Evolutionary conservation across 1,140 invertebrate genomes (phyloP), one percentile per base, ranked within the genome.

Genomic region (Cylas formicarius): DNA sequence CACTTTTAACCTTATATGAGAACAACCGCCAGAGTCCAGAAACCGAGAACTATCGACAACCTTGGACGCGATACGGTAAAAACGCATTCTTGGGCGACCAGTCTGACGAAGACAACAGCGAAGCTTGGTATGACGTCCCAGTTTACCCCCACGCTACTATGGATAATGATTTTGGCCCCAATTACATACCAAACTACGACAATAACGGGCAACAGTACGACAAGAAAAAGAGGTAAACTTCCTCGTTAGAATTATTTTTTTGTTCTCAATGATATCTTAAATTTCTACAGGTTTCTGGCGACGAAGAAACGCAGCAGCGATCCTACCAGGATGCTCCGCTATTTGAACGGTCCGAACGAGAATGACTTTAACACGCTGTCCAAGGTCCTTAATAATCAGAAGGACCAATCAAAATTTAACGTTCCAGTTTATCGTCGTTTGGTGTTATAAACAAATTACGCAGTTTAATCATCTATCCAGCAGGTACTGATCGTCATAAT

Each of bases 351-450:
- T 9, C 63, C 63, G 6, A 52, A 47, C 27, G 53, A 56, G 22
- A 58, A 59, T 32, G 59, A 65, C 31, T 63, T 57, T 39, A 58
- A 65, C 34, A 60, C 58, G 1, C 36, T 65, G 7, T 56, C 58
- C 17, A 58, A 60, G 27, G 52, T 65, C 3, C 35, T 61, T 22
- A 60, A 52, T 24, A 57, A 57, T 21, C 58, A 62, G 26, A 53
- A 55, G 38, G 60, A 62, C 28, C 44, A 52, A 6, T n/a, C n/a
- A n/a, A 26, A 33, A 10, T 20, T 19, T 3, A 58, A 60, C 36
- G 34, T 58, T 11, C 58, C 62, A 7, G 35, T 63, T 19, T 61
- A 62, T 44, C 62, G 52, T 33, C 44, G 50, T 4, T 14, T 44
- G 23, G 23, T 52, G 21, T 44, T 52, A 28, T 52, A 52, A 52